Evolutionary conservation across 2,797 vertebrate species (phyloP).

Genomic region (Decapterus maruadsi): DNA sequence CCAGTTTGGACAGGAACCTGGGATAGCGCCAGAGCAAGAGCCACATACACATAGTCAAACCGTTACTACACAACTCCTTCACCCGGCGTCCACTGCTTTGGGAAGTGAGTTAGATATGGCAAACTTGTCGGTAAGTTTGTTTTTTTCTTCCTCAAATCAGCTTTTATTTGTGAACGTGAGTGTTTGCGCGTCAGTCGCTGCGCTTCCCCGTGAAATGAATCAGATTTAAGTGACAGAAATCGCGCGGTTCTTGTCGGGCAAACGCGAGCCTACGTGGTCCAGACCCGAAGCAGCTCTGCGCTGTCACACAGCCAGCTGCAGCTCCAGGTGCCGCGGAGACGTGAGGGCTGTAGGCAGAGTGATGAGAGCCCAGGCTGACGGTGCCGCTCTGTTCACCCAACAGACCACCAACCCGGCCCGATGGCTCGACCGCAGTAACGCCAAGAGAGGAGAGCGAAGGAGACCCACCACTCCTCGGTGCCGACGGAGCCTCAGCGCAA

Average conservation of each 20-base stretch:
- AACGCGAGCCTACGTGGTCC: background rate
- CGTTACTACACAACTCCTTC: background rate
- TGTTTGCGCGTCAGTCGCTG: too few species aligned
- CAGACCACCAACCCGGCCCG: constrained; percentile 86
- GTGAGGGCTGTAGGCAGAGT: constrained; percentile 23
- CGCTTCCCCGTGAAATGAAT: background rate
- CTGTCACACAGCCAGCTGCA: constrained; percentile 1
- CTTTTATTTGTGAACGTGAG: background rate
- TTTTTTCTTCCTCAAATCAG: background rate
- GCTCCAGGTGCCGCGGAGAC: constrained; percentile 6
- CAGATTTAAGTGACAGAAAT: background rate
- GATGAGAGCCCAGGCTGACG: constrained; percentile 69
- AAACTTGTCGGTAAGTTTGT: background rate
- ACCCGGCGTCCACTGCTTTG: background rate
- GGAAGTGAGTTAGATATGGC: background rate
- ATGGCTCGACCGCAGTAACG: constrained; percentile 87
- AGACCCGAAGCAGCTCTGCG: constrained; percentile 3
- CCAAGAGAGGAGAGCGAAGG: constrained; percentile 77
- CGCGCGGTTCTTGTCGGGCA: background rate
- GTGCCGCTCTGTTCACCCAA: constrained; percentile 81
- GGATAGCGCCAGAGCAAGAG: constrained; percentile 10
- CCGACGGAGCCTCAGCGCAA: constrained; percentile 43
- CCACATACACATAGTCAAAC: background rate
- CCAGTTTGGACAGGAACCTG: constrained; percentile 46
- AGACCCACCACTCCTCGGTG: constrained; percentile 78